Conservation (phyloP, 2,888 invertebrate genomes). For the Aphodius sticticus region DNA sequence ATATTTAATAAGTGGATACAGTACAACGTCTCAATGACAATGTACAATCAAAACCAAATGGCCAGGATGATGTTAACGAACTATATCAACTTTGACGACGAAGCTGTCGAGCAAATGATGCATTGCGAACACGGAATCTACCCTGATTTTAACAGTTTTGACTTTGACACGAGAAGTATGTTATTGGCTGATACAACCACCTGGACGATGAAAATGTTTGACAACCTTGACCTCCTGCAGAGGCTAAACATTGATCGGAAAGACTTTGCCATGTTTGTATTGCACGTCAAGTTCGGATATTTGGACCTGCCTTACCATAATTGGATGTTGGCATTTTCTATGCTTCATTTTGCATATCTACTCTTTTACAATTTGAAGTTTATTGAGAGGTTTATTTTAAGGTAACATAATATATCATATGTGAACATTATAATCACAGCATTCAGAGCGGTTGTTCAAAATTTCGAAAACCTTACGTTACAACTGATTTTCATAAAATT, state of each 20-base stretch:
- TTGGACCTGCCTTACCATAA: slow-evolving; percentile 11
- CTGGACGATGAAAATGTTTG: slow-evolving; percentile 9
- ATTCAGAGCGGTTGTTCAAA: no score
- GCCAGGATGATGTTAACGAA: slow-evolving; percentile 13
- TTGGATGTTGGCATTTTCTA: slow-evolving; percentile 12
- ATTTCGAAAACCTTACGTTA: no score
- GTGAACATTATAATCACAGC: not conserved
- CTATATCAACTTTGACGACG: slow-evolving; percentile 14
- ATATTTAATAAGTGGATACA: not conserved
- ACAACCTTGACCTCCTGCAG: not conserved
- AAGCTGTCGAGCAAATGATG: slow-evolving; percentile 5
- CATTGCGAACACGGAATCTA: not conserved
- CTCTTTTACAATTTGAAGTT: slow-evolving; percentile 10
- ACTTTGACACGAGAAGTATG: slow-evolving; percentile 8
- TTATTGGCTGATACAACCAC: not conserved
- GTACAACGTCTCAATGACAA: not conserved
- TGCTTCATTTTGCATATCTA: slow-evolving; percentile 10
- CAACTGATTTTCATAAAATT: no score
- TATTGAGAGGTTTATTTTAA: not conserved
- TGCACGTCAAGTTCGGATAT: slow-evolving; percentile 20
- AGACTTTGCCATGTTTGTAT: slow-evolving; percentile 16
- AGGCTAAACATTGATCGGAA: slow-evolving; percentile 9
- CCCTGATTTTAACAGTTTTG: not conserved
- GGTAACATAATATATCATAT: not conserved
- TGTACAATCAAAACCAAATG: slow-evolving; percentile 4